phyloP scores from a whole-genome alignment of 2,113 vertebrate genomes.

The Sapajus apella region DNA sequence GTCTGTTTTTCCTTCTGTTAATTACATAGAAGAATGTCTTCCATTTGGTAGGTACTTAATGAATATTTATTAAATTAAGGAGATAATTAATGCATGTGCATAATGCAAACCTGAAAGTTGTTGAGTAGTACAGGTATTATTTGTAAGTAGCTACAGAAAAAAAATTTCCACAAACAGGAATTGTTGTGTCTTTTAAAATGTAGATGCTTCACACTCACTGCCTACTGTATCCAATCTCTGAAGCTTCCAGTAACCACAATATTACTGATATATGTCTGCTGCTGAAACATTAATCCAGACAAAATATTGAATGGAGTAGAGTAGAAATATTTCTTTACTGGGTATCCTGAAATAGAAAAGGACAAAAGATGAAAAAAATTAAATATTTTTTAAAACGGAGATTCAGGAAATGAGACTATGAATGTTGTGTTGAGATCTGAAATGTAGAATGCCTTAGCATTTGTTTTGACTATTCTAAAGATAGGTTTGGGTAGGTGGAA shows the following conservation, averaged over 20 bases:
- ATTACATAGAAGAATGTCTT: not conserved
- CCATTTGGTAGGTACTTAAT: not conserved
- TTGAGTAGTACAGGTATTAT: not conserved
- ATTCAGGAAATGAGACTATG: not conserved
- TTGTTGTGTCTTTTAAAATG: not conserved
- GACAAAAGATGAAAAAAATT: not conserved
- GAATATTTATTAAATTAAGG: not conserved
- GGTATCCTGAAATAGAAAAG: not conserved
- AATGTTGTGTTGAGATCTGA: not conserved
- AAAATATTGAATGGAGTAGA: not conserved
- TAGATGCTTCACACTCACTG: not conserved
- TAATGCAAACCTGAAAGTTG: not conserved
- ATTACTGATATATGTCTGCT: not conserved
- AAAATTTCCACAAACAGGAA: not conserved
- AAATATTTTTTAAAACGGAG: not conserved
- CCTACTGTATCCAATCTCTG: not conserved
- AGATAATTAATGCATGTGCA: not conserved
- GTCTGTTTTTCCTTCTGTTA: not conserved
- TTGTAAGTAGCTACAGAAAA: not conserved
- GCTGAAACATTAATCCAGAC: not conserved
- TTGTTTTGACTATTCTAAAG: not conserved
- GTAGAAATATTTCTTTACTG: not conserved
- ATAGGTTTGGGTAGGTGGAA: not conserved
- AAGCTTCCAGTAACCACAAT: not conserved
- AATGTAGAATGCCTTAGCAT: not conserved